These are phyloP conservation scores for Parotocinclus haroldoi DNA, from an alignment of 2,797 vertebrate genomes.

Conservation along the genomic window DNA sequence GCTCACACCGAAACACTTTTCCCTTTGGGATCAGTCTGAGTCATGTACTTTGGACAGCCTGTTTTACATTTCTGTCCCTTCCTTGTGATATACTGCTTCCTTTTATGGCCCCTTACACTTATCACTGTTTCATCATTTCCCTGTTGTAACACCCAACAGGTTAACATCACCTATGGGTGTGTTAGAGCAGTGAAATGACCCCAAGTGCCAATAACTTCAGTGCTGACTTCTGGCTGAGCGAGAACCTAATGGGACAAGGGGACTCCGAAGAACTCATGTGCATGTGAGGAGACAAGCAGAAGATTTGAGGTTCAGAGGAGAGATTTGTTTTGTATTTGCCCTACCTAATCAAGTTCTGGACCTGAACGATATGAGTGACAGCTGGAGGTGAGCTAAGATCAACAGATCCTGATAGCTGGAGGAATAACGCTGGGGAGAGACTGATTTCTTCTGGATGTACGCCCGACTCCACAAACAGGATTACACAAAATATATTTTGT, in stretches of 20 bases:
- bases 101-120: background rate
- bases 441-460: background rate
- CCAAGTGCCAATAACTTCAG: background rate
- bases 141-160: background rate
- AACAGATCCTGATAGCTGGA: constrained; percentile 1
- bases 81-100: background rate
- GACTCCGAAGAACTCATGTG: background rate
- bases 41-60: background rate
- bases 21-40: too few relatives aligned
- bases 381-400: constrained; percentile 19
- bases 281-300: constrained; percentile 2
- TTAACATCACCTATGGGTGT: background rate
- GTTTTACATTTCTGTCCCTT: background rate
- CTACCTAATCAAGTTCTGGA: background rate
- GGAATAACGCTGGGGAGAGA: background rate
- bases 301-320: constrained; percentile 12
- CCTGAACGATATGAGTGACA: constrained; percentile 6
- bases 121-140: background rate
- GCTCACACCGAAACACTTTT: too few relatives aligned
- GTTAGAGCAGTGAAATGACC: background rate
- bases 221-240: background rate
- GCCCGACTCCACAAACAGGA: background rate
- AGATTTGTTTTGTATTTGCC: constrained; percentile 3
- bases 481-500: constrained; percentile 13
- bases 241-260: background rate